A percentile compares a stretch with the other conserved stretches of the same genome.
Evolutionary conservation across 2,888 invertebrate genomes (phyloP).

Genomic region (Dasypolia templi): DNA sequence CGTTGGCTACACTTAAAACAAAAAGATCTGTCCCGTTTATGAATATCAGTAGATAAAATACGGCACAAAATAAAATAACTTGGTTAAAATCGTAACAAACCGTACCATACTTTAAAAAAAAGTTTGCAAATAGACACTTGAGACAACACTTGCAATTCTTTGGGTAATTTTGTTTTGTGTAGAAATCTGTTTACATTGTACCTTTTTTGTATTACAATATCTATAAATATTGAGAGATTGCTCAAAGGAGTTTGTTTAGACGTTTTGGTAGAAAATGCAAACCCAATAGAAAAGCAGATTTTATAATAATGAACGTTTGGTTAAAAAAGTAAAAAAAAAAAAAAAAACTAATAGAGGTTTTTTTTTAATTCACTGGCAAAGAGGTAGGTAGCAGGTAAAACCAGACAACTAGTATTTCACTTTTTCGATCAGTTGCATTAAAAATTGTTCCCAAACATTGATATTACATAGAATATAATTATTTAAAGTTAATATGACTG

Average conservation of each 20-base stretch:
- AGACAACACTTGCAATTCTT: too few relatives aligned
- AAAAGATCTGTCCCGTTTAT: too few relatives aligned
- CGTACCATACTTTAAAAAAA: too few relatives aligned
- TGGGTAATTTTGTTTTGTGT: too few relatives aligned
- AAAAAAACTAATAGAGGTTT: background rate
- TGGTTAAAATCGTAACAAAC: too few relatives aligned
- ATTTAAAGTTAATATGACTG: slow-evolving; percentile 28
- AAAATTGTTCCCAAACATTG: background rate
- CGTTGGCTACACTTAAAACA: too few relatives aligned
- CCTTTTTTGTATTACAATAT: background rate
- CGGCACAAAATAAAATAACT: too few relatives aligned
- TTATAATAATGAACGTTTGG: background rate
- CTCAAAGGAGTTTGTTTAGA: background rate
- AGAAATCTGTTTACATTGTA: too few relatives aligned
- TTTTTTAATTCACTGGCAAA: background rate
- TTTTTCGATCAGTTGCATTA: background rate
- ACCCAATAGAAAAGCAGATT: background rate
- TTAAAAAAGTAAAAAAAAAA: background rate
- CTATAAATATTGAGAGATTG: background rate
- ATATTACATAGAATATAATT: background rate
- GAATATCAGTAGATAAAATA: too few relatives aligned
- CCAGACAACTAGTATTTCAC: background rate
- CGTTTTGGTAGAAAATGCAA: background rate
- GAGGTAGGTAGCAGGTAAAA: background rate
- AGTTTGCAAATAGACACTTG: too few relatives aligned